Base-by-base conservation (phyloP, 2,113 vertebrate genomes). In the Trematomus loennbergii region DNA sequence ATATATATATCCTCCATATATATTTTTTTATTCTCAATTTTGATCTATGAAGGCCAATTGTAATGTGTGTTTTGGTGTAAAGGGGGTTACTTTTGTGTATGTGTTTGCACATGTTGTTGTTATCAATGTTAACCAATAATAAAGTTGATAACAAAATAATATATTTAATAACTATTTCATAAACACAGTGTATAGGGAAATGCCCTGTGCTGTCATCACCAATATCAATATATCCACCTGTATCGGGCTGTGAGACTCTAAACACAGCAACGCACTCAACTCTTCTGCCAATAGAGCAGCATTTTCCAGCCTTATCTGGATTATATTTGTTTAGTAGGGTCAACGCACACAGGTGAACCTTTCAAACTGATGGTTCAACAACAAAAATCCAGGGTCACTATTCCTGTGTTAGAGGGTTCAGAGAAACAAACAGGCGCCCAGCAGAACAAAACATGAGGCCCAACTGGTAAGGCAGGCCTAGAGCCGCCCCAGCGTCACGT, bases 381-480 rank as follows among this genome's bases (percentile, higher is more conserved):
- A 53, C 16, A 67, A 0, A n/a, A 46, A 20, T 52, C 64, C 82
- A 78, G 25, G 60, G 77, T 65, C 64, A 62, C 15, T 36, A 1
- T 57, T 40, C 15, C 20, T 2, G 10, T 40, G 16, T 16, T 20
- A 40, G 16, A 49, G 15, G 3, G 1, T 4, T 50, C 22, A 12
- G 16, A 15, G 22, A 68, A 65, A 70, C 12, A 33, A 10, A 20
- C 48, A 71, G 58, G 15, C 36, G 36, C 36, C 36, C 7, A 8
- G 36, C 12, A 25, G 78, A 62, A 83, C 72, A 64, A 81, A 88
- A 64, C 53, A 75, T 46, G 49, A 87, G 75, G 77, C 59, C 49
- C 33, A 58, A 83, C 59, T 61, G 50, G 82, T 82, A 69, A 70
- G 60, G 50, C 82, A 29, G 46, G 87, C 63, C 81, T 29, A 7